A percentile compares a stretch with the other conserved stretches of the same genome.
Conservation (phyloP, 2,888 invertebrate species). For the Caenorhabditis sp. region DNA sequence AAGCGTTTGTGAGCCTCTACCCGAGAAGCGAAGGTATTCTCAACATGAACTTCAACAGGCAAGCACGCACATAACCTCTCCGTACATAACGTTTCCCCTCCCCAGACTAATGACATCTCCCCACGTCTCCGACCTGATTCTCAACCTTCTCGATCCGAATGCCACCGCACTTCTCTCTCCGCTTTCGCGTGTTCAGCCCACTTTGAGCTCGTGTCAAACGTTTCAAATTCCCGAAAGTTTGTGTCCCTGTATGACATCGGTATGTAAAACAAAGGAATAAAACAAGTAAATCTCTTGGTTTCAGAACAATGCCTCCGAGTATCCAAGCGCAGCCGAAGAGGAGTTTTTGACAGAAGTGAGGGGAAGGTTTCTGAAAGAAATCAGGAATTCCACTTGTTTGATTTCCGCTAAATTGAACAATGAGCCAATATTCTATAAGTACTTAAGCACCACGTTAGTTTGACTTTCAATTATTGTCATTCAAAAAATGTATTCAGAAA, state of each 20-base stretch:
- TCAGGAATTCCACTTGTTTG: neutral
- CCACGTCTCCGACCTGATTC: constrained; percentile 19
- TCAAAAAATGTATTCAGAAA: constrained; percentile 13
- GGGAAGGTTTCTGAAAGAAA: neutral
- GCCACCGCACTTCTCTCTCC: constrained; percentile 10
- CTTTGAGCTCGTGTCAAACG: constrained; percentile 10
- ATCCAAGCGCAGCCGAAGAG: neutral
- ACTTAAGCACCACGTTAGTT: neutral
- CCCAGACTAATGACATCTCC: constrained; percentile 17
- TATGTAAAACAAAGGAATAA: neutral
- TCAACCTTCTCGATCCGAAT: constrained; percentile 31
- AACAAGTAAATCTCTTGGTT: neutral
- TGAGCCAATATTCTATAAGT: neutral
- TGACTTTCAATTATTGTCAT: neutral
- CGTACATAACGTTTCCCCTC: neutral
- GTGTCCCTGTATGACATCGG: constrained; percentile 36
- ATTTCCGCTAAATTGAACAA: neutral
- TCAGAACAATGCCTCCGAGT: constrained; percentile 1
- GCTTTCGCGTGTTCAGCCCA: neutral
- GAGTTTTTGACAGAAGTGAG: neutral
- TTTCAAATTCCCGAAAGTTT: neutral
- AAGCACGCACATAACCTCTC: neutral
- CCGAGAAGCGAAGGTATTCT: neutral
- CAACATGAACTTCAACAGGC: constrained; percentile 38
- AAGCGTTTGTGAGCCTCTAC: constrained; percentile 3